Base-by-base conservation (phyloP, 1,140 invertebrate species). In the Zeugodacus cucurbitae region DNA sequence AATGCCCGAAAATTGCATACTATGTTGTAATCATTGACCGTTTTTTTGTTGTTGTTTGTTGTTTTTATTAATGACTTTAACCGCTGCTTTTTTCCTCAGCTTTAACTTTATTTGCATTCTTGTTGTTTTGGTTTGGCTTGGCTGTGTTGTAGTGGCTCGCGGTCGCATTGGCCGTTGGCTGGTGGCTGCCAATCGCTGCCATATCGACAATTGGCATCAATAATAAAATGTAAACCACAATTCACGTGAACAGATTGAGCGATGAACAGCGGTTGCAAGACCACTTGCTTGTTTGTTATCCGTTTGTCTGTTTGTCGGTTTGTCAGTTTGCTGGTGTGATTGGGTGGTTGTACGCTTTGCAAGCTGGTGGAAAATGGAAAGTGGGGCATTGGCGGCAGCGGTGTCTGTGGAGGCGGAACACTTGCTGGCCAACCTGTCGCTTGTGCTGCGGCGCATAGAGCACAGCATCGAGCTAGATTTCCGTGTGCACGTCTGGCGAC, bases 1-100 rank as follows among this genome's bases (percentile, higher is more conserved):
- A 89, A 90, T 88, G 87, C 89, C 89, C 90, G 90, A 90, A 89
- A 90, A 86, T 90, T 91, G 90, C 90, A 91, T 90, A 89, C 90
- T 91, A 89, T 89, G 88, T 41, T 87, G 57, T 54, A 64, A 88
- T 87, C 26, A 22, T 62, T 62, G n/a, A 8, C 86, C 86, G 20
- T 37, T 26, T 78, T 54, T 6, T 54, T 74, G 10, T 54, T 87
- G n/a, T 74, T 74, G 64, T 90, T 91, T 91, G 90, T 37, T 74
- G 34, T 74, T 82, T 22, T 48, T 44, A 41, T 48, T 82, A 82
- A 82, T 82, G 41, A 22, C 41, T 14, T 48, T 22, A 82, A 48
- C 74, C 37, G 74, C 29, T 34, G 70, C 22, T 78, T 78, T 78
- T 41, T 54, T 22, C 10, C 44, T n/a, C n/a, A n/a, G n/a, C n/a